Base-by-base conservation (phyloP, 2,888 invertebrate genomes). In the Calameuta pallipes region DNA sequence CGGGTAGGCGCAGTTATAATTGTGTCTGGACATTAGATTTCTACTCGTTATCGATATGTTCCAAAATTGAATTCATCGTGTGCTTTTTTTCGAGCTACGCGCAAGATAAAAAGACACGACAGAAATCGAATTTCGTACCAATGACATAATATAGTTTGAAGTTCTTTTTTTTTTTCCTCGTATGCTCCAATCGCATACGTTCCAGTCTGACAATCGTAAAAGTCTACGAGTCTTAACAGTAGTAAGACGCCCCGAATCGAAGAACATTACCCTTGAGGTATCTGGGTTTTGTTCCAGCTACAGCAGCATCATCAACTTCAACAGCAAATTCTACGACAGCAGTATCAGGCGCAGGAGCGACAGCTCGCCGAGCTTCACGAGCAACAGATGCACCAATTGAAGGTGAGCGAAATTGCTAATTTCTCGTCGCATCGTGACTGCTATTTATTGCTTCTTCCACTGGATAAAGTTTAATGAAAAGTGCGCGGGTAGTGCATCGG, bases 271-370 rank as follows among this genome's bases (percentile, higher is more conserved):
- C 88, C 89, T 89, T 90, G 89, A 89, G 89, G 87, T 89, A 82
- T 90, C 89, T 89, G 86, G 87, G 86, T 89, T 87, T 93, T 89
- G 92, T 94, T 95, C 88, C 96, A 98, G 96, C 94, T 98, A 92
- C 97, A 97, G 94, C 97, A 97, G 93, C 97, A 97, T 92, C 98
- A 98, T 92, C 97, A 98, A 92, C 93, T 97, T 89, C 97, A 98
- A 92, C 97, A 98, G 90, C 97, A 97, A 93, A 96, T 97, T 89
- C 94, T 98, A 85, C 94, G 97, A 90, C 97, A 97, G 92, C 96
- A 97, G 92, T 98, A 97, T 93, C 97, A 97, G 92, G 97, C 96
- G 89, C 97, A 97, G 92, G 96, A 97, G 88, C 96, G 97, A 91
- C 97, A 97, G 92, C 93, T 98, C 81, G 97, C 97, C 84, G 95